Evolutionary conservation across 2,888 invertebrate genomes (phyloP).

Genomic region (Zaprionus obscuricornis): DNA sequence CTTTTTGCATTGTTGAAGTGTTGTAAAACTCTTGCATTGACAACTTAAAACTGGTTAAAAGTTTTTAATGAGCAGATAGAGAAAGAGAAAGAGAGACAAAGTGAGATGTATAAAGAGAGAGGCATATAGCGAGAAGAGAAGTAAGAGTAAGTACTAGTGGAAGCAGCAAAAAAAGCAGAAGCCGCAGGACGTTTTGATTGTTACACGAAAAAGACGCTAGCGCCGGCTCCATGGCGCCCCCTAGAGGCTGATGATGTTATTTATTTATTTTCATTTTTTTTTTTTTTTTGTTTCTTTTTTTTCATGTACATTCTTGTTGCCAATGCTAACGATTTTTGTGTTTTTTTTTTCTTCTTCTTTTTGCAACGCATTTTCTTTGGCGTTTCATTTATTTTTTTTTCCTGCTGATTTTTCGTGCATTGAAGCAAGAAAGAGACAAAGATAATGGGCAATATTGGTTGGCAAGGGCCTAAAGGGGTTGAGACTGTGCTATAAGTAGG

Average conservation of each 20-base stretch:
- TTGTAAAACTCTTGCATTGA: too few relatives aligned
- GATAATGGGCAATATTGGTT: too few relatives aligned
- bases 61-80: conserved; percentile 2
- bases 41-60: too few relatives aligned
- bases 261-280: too few relatives aligned
- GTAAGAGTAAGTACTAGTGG: too few relatives aligned
- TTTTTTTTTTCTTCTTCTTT: conserved; percentile 15
- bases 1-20: too few relatives aligned
- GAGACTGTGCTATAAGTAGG: too few relatives aligned
- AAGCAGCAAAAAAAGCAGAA: too few relatives aligned
- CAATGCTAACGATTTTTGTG: conserved; percentile 23
- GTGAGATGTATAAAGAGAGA: too few relatives aligned
- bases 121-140: too few relatives aligned
- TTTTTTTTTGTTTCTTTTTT: conserved; percentile 17
- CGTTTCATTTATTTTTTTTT: conserved; percentile 9
- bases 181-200: conserved; percentile 5
- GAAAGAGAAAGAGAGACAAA: too few relatives aligned
- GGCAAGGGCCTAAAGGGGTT: too few relatives aligned
- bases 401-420: conserved; percentile 11
- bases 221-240: conserved; percentile 41
- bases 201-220: conserved; percentile 22
- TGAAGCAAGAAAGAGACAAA: conserved; percentile 7
- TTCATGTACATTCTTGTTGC: not conserved
- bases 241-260: conserved; percentile 28
- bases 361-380: conserved; percentile 7